These are phyloP conservation scores for Takifugu rubripes DNA, from an alignment of 2,797 vertebrate species.

Conservation along the genomic window DNA sequence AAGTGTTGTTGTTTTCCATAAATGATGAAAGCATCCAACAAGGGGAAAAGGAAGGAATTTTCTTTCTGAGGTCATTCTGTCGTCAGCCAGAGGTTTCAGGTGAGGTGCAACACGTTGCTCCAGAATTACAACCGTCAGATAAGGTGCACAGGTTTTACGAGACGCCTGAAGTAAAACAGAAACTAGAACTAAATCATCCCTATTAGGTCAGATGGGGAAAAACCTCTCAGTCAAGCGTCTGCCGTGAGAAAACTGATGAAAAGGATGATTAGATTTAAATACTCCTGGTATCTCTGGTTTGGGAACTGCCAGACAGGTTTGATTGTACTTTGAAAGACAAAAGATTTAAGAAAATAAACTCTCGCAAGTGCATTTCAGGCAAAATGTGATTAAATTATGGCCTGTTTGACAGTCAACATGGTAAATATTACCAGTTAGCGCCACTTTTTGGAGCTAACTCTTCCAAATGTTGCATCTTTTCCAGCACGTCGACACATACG, in stretches of 20 bases:
- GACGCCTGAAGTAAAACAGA: not conserved
- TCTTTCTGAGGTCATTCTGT: constrained; percentile 10
- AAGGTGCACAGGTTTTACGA: not conserved
- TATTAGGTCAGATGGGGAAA: too few relatives aligned
- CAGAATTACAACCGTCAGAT: not conserved
- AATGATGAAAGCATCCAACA: not conserved
- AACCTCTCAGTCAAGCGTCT: too few relatives aligned
- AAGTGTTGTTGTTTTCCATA: not conserved
- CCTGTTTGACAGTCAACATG: too few relatives aligned
- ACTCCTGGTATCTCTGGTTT: not conserved
- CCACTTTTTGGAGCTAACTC: too few relatives aligned
- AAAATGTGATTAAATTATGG: too few relatives aligned
- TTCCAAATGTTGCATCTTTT: too few relatives aligned
- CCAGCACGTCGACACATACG: too few relatives aligned
- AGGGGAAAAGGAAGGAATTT: constrained; percentile 5
- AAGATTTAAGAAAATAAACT: too few relatives aligned
- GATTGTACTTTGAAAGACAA: not conserved
- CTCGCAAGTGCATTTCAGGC: too few relatives aligned
- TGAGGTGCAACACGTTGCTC: not conserved
- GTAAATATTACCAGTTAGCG: too few relatives aligned
- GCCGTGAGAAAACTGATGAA: too few relatives aligned
- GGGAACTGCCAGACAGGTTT: not conserved
- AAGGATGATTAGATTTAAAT: too few relatives aligned
- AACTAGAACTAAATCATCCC: not conserved
- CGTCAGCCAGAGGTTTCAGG: constrained; percentile 11